Conservation (phyloP, 2,113 vertebrate genomes). For the Erythrocercus mccallii region DNA sequence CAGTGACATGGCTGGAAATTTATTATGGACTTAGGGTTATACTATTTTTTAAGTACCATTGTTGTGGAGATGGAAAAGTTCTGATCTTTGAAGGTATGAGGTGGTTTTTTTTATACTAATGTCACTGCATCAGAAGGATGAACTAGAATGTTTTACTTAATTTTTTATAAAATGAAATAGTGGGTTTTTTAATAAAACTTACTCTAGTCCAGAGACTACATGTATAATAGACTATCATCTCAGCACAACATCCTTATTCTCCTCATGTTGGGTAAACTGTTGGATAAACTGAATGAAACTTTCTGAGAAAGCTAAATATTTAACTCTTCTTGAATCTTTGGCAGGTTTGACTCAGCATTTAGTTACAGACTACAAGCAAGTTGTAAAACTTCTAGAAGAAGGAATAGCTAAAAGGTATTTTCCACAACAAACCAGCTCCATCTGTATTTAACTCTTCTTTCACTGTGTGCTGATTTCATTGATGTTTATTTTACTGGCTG, state of each 20-base stretch:
- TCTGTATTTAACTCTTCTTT: not conserved
- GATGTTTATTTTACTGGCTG: not conserved
- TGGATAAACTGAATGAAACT: not conserved
- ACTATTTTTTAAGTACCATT: not conserved
- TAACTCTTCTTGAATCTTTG: slow-evolving; percentile 38
- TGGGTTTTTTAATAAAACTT: not conserved
- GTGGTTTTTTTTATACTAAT: not conserved
- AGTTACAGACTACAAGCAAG: slow-evolving; percentile 91
- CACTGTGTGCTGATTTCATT: not conserved
- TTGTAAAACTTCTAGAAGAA: slow-evolving; percentile 88
- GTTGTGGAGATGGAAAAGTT: not conserved
- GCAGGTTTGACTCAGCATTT: slow-evolving; percentile 91
- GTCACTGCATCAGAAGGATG: not conserved
- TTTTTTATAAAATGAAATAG: not conserved
- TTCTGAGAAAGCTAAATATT: not conserved
- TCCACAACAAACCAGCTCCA: not conserved
- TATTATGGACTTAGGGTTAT: not conserved
- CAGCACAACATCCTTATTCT: not conserved
- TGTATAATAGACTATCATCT: not conserved
- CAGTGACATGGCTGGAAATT: not conserved
- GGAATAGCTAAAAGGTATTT: slow-evolving; percentile 91
- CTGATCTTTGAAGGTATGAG: not conserved
- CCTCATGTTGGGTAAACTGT: not conserved
- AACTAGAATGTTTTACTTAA: not conserved
- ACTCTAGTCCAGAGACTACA: not conserved